Conservation (phyloP, 92 coral and sea anemone genomes). For the Paragorgia papillata region DNA sequence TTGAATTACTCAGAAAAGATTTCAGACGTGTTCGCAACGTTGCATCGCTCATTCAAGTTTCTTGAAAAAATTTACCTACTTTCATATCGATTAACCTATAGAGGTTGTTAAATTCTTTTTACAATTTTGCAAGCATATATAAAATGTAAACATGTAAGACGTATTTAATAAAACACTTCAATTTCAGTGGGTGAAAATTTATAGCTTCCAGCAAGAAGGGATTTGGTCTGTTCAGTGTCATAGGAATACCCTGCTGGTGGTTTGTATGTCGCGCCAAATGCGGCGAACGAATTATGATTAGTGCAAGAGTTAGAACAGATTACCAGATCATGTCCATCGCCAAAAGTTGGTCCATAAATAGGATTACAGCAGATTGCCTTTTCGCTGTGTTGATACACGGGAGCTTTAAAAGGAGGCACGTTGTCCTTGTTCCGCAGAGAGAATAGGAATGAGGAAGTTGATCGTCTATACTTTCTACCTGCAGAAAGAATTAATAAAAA, state of each 20-base stretch:
- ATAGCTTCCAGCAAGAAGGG: neutral
- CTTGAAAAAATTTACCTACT: too few relatives aligned
- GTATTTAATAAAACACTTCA: conserved; percentile 4
- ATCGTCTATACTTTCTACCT: neutral
- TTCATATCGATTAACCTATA: too few relatives aligned
- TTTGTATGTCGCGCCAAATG: conserved; percentile 7
- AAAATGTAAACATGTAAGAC: too few relatives aligned
- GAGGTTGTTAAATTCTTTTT: too few relatives aligned
- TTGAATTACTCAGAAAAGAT: too few relatives aligned
- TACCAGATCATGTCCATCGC: neutral
- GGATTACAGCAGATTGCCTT: neutral
- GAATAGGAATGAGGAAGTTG: neutral
- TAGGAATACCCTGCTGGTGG: conserved; percentile 6
- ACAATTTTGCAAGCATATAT: too few relatives aligned
- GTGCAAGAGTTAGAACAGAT: neutral
- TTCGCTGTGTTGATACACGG: neutral
- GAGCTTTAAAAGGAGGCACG: conserved; percentile 9
- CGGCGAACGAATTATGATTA: neutral
- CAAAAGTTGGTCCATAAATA: conserved; percentile 15
- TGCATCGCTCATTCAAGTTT: too few relatives aligned
- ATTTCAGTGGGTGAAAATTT: conserved; percentile 2
- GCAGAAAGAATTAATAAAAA: neutral
- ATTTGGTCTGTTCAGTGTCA: neutral
- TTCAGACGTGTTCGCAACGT: too few relatives aligned
- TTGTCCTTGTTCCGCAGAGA: conserved; percentile 14